Conservation (phyloP, 2,888 invertebrate species). For the Lottia scabra region DNA sequence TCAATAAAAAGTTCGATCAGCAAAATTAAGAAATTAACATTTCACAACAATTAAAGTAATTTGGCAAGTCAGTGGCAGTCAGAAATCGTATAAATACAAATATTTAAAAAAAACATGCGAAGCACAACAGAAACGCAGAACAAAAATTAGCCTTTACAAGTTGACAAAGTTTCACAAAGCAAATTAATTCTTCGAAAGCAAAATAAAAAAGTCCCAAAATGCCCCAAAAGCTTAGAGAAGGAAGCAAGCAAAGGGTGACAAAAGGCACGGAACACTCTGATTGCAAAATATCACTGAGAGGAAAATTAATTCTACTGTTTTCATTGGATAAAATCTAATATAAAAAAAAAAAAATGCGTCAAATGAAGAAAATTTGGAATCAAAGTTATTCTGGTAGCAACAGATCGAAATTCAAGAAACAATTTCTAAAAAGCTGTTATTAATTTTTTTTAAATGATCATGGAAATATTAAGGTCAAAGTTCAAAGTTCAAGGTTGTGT, state of each 20-base stretch:
- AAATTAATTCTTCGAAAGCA: neutral
- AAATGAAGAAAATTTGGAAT: neutral
- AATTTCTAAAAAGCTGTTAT: too few species aligned
- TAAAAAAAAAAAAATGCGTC: neutral
- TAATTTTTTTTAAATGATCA: too few species aligned
- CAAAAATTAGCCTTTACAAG: neutral
- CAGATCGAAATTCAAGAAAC: too few species aligned
- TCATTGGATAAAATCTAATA: neutral
- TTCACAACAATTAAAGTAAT: too few species aligned
- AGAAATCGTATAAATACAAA: too few species aligned
- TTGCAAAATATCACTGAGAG: neutral
- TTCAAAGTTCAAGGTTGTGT: too few species aligned
- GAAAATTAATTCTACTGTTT: neutral
- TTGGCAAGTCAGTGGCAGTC: too few species aligned
- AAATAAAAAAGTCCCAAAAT: neutral
- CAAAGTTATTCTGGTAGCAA: too few species aligned
- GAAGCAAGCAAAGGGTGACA: conserved; percentile 27
- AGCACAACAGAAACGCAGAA: too few species aligned
- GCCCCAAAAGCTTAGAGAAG: conserved; percentile 19
- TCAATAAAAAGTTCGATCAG: too few species aligned
- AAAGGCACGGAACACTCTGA: conserved; percentile 11
- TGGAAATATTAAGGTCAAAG: neutral
- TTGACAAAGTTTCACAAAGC: neutral
- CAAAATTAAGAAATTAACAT: too few species aligned
- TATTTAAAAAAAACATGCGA: too few species aligned